Base-by-base conservation (phyloP, 2,888 invertebrate species). In the Macropis europaea region DNA sequence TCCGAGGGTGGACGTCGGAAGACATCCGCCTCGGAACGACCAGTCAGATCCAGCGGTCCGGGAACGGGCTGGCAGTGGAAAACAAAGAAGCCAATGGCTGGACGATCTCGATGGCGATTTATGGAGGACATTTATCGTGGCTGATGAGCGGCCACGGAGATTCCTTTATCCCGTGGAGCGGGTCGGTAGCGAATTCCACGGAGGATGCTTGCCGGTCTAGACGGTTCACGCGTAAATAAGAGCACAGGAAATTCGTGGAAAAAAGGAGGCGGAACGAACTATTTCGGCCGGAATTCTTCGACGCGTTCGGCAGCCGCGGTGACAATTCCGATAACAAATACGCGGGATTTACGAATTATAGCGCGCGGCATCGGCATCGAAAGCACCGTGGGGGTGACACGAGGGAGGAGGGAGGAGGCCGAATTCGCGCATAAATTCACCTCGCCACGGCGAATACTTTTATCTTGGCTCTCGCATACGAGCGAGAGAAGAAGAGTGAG, bases 351-450 rank as follows among this genome's bases (percentile, higher is more conserved):
- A 76, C 69, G 71, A 80, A 74, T 80, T 80, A 80, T 76, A 61
- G 81, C 13, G 53, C 50, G 56, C 63, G 36, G 43, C 43, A n/a
- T 36, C 42, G 11, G 17, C 26, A 45, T 40, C 59, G 56, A 45
- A 64, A 62, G 17, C 22, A 34, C 30, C 32, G 43, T n/a, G 22
- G 56, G 45, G 38, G 48, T 40, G 43, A 40, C 64, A 68, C 60
- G 61, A 38, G 59, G 32, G 54, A 47, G 50, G 45, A 54, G 52
- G 57, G 52, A 48, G 53, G 53, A 47, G 63, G 69, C 61, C 53
- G 68, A 70, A 68, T 77, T 79, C 70, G 75, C 76, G 83, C 83
- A 85, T 85, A 85, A 85, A 84, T 85, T 84, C 75, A 62, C 70
- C 52, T 32, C 36, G 60, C 24, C 68, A 69, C 71, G 73, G n/a